Evolutionary conservation across 1,140 invertebrate genomes (phyloP), one percentile per base, ranked within the genome.

Genomic region (Drosophila equinoxialis): DNA sequence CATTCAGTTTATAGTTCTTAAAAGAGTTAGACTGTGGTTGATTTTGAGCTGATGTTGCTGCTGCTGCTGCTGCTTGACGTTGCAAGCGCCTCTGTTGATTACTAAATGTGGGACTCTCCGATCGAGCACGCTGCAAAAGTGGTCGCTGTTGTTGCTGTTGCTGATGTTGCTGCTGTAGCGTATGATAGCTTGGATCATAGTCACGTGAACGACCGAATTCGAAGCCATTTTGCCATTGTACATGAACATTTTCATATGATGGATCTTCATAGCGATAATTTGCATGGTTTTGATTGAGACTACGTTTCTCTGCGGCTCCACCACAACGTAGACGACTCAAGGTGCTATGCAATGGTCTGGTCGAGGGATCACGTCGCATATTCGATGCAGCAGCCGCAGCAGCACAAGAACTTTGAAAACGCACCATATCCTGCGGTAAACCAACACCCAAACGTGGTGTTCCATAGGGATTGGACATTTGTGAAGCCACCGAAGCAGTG

Each of bases 181-280:
- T 13, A 13, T 69, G 57, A 26, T 76, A 81, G 41, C 62, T 71
- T 45, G 73, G 69, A 59, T 91, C 90, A 74, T 84, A 77, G 51
- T 92, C 91, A 6, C 91, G 74, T 6, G 91, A 92, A 14, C 91
- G 68, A 17, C 91, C 91, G 60, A 92, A 92, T 58, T 92, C 91
- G 11, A 92, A 92, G 20, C 91, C 91, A 72, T 92, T 92, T 30
- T 92, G 91, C 91, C 91, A 92, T 62, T 92, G 91, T 6, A 92
- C 91, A 42, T 92, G 91, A 1, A 92, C 91, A 74, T 92, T 92
- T 62, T 92, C 91, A 57, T 92, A 92, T 1, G 91, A 91, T 0
- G 91, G 91, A 77, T 92, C 91, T 68, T 92, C 91, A 30, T 82
- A 78, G 1, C 84, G 84, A 71, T 79, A 87, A 51, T 71, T 70